phyloP scores from a whole-genome alignment of 1,140 invertebrate species.

The Caenorhabditis briggsae region DNA sequence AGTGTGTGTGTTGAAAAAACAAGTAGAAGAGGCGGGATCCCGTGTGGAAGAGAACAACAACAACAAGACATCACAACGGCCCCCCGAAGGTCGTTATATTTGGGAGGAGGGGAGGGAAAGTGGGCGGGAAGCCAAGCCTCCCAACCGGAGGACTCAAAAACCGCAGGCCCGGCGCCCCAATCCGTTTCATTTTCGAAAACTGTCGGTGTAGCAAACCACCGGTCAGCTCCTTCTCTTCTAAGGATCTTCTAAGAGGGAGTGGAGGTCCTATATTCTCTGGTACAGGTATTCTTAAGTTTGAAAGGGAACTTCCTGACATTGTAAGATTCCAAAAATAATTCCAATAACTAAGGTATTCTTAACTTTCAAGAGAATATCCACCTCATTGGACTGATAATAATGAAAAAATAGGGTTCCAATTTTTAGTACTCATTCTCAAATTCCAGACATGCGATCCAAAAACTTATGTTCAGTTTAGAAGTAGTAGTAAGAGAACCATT shows the following conservation, averaged over 20 bases:
- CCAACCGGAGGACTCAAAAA: constrained; percentile 29
- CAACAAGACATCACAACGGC: constrained; percentile 43
- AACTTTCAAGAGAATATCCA: too few relatives aligned
- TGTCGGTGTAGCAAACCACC: constrained; percentile 22
- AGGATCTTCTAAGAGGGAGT: not conserved
- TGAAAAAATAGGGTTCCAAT: too few relatives aligned
- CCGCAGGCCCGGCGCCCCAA: not conserved
- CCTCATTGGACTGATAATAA: too few relatives aligned
- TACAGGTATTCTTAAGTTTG: too few relatives aligned
- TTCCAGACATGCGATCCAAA: too few relatives aligned
- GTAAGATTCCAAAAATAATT: too few relatives aligned
- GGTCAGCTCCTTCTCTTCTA: not conserved
- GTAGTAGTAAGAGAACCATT: too few relatives aligned
- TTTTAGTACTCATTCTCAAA: too few relatives aligned
- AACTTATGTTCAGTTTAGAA: too few relatives aligned
- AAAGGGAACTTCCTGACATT: too few relatives aligned
- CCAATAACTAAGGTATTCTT: too few relatives aligned
- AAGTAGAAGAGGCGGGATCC: constrained; percentile 42
- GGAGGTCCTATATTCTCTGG: too few relatives aligned
- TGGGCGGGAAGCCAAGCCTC: constrained; percentile 53
- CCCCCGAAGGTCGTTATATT: constrained; percentile 39
- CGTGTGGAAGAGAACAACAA: constrained; percentile 11
- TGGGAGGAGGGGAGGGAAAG: constrained; percentile 4
- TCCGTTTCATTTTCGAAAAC: constrained; percentile 37
- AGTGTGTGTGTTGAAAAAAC: constrained; percentile 4